Evolutionary conservation across 2,113 vertebrate genomes (phyloP), one percentile per base, ranked within the genome.

Genomic region (Tenrec ecaudatus): DNA sequence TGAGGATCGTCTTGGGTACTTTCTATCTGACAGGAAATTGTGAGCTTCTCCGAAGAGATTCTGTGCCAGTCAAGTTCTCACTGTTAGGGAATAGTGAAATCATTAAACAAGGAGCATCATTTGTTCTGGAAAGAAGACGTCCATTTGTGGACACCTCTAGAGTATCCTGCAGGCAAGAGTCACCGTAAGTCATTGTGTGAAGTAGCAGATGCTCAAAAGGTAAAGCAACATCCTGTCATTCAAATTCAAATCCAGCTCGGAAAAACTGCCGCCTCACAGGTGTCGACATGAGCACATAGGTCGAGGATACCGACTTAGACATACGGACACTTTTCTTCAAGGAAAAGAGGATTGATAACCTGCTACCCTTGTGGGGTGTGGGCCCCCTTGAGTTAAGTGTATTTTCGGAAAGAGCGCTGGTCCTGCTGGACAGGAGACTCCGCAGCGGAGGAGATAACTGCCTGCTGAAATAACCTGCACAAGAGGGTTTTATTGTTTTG

Each of bases 401-500:
- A 43, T 78, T 91, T 91, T 92, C 85, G 12, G 9, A 20, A 82
- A 83, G 89, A 62, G 17, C 0, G 0, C 85, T 86, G n/a, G 73
- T 69, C 23, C 33, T 82, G 78, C 87, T 91, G 77, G 94, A 27
- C 82, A 60, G 71, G 86, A 57, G 82, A 95, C 64, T 92, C 90
- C 69, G 11, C 40, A 76, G 75, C 47, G 75, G 88, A 84, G 93
- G 68, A 88, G 76, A 95, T 92, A 90, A 96, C 47, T 82, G 95
- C 81, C 82, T 90, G 90, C 47, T 88, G 64, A 96, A 97, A 93
- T 95, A 93, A 97, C 97, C 95, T 97, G 23, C 0, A 88, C 95
- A 92, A 94, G 97, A 97, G 96, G 91, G 93, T 98, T 91, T 95
- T 97, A 96, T 97, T 98, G 95, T 98, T 98, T 97, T 97, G 96